These are phyloP conservation scores for Eidolon dupreanum DNA, from an alignment of 2,797 vertebrate genomes.

Conservation along the genomic window DNA sequence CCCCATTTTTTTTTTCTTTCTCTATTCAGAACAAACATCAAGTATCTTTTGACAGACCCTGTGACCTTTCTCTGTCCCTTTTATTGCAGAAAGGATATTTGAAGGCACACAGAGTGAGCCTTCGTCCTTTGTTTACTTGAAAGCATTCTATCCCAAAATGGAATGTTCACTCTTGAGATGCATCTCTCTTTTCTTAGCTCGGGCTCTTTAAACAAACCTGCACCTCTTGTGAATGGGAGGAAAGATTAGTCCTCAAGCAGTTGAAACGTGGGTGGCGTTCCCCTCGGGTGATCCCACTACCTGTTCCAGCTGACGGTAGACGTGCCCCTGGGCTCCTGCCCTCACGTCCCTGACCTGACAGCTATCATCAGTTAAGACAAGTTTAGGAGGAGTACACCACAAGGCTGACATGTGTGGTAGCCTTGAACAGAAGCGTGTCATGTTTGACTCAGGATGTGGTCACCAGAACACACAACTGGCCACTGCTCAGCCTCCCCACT, in stretches of 20 bases:
- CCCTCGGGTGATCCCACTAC: neutral
- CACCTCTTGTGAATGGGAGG: neutral
- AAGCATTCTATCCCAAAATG: neutral
- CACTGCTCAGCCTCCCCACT: neutral
- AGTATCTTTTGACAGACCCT: neutral
- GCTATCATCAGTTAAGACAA: neutral
- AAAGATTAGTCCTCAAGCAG: neutral
- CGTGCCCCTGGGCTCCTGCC: neutral
- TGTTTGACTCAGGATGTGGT: rapidly evolving
- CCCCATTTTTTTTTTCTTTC: neutral
- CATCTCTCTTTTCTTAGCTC: neutral
- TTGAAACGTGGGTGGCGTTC: neutral
- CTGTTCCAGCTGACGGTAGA: too few species aligned
- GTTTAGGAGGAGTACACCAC: rapidly evolving
- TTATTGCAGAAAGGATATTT: neutral
- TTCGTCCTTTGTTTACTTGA: neutral
- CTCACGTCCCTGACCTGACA: neutral
- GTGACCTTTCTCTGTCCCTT: neutral
- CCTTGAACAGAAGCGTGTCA: rapidly evolving
- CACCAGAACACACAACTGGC: neutral
- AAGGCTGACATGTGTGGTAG: rapidly evolving
- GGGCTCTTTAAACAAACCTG: neutral
- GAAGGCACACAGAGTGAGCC: neutral
- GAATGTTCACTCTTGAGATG: neutral
- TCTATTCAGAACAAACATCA: neutral